phyloP scores from a whole-genome alignment of 2,797 vertebrate species.

The Sebastes flavidus region DNA sequence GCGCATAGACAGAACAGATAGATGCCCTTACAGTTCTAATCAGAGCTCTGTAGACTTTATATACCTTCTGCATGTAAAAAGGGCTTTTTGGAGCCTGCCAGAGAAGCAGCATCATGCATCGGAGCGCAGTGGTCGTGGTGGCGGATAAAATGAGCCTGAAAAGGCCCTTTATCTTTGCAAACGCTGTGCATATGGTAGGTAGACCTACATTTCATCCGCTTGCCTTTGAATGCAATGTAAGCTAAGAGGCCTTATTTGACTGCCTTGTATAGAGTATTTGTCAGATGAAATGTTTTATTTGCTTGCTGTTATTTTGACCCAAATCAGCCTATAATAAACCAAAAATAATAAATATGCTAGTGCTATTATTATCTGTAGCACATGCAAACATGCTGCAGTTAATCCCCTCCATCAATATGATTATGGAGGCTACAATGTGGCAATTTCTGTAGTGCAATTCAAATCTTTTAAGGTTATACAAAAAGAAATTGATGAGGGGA shows the following conservation, averaged over 20 bases:
- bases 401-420: background rate
- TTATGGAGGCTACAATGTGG: background rate
- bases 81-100: conserved; percentile 8
- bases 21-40: conserved; percentile 41
- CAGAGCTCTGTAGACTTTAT: background rate
- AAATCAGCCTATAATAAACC: background rate
- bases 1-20: conserved; percentile 31
- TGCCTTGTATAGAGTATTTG: background rate
- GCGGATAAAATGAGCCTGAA: conserved; percentile 79
- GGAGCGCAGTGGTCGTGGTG: conserved; percentile 78
- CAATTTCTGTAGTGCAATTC: conserved; percentile 7
- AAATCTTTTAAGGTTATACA: background rate
- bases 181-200: conserved; percentile 77
- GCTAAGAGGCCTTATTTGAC: conserved; percentile 16
- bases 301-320: background rate
- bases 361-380: background rate
- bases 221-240: conserved; percentile 6
- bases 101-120: conserved; percentile 69
- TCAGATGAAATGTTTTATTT: background rate
- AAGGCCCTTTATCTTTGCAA: conserved; percentile 77
- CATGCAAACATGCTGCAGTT: conserved; percentile 24
- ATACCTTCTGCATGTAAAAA: conserved; percentile 30
- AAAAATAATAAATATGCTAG: background rate
- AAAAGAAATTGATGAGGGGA: background rate
- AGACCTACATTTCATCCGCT: background rate